Evolutionary conservation across 2,113 vertebrate genomes (phyloP).

Genomic region (Harpagus bidentatus): DNA sequence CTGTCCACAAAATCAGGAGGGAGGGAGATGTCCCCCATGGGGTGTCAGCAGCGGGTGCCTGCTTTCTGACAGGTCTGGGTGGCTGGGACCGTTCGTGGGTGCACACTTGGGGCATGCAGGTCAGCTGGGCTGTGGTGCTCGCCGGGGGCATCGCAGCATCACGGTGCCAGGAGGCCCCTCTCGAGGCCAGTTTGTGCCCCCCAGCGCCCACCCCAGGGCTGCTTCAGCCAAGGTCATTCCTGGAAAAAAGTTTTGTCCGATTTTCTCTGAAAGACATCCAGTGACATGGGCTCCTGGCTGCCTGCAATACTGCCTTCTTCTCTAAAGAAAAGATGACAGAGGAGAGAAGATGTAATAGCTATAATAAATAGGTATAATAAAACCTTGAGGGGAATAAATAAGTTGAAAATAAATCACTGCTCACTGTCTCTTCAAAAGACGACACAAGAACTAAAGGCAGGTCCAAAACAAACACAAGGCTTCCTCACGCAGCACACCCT

Average conservation of each 20-base stretch:
- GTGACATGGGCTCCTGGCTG: neutral
- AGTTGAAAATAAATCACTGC: neutral
- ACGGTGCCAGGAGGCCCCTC: neutral
- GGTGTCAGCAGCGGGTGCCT: neutral
- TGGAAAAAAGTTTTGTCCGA: neutral
- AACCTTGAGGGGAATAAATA: neutral
- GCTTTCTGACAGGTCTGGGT: neutral
- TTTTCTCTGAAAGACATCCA: neutral
- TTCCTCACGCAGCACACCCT: neutral
- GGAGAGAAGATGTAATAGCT: neutral
- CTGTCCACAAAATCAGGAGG: neutral
- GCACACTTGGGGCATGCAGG: neutral
- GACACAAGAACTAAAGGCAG: neutral
- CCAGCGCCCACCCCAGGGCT: rapidly evolving
- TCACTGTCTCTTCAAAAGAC: neutral
- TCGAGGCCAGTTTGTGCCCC: neutral
- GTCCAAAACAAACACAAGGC: neutral
- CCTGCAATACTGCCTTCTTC: neutral
- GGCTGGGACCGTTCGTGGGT: neutral
- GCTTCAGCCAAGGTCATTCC: neutral
- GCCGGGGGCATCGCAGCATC: neutral
- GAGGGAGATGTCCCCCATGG: neutral
- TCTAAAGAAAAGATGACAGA: neutral
- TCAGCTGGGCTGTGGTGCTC: neutral
- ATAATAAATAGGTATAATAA: neutral